These are phyloP conservation scores for Lophotriccus pileatus DNA, from an alignment of 2,797 vertebrate genomes.

Conservation along the genomic window DNA sequence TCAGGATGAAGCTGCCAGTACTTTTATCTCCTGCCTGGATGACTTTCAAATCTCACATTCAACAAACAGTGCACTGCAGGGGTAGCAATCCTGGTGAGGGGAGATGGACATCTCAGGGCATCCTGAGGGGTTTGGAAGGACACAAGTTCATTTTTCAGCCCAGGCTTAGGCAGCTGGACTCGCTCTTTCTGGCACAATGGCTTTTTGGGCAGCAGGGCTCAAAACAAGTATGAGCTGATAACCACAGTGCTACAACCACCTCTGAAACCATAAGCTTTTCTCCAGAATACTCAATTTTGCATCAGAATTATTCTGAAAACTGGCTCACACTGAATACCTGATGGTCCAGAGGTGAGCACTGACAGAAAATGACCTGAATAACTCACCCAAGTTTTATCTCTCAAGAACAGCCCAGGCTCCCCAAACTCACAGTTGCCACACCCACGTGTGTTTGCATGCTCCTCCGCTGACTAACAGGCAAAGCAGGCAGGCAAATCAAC, in stretches of 20 bases:
- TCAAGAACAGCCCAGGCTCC: background rate
- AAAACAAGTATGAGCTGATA: background rate
- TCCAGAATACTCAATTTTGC: background rate
- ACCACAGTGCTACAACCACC: background rate
- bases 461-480: background rate
- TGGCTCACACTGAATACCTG: background rate
- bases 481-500: background rate
- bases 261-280: background rate
- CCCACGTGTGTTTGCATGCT: fast-evolving
- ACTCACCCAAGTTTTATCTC: fast-evolving
- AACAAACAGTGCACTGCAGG: fast-evolving
- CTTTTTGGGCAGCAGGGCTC: background rate
- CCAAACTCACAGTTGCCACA: background rate
- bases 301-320: background rate
- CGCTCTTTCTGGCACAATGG: fast-evolving
- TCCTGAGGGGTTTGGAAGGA: background rate
- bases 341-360: background rate
- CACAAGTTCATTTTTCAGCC: background rate
- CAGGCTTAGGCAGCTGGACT: background rate
- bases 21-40: background rate
- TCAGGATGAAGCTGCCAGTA: background rate
- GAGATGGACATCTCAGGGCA: fast-evolving
- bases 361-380: background rate
- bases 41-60: background rate
- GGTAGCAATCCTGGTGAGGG: background rate